phyloP scores from a whole-genome alignment of 2,888 invertebrate species.

The Dascillus cervinus region DNA sequence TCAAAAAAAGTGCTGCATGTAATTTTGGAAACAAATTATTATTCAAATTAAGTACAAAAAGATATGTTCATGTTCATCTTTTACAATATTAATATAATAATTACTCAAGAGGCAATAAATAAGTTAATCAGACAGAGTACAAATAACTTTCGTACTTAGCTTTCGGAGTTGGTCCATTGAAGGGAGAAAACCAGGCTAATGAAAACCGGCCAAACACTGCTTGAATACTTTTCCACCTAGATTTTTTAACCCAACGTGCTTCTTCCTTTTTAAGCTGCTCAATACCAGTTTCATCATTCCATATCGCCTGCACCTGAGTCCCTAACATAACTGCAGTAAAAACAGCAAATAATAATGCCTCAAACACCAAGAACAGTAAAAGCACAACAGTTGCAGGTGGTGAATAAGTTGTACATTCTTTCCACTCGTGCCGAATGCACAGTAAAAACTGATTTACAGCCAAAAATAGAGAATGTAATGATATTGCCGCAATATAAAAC shows the following conservation, averaged over 20 bases:
- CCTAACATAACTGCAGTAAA: conserved; percentile 97
- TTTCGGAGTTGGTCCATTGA: conserved; percentile 71
- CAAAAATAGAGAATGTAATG: conserved; percentile 85
- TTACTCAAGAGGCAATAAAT: not conserved
- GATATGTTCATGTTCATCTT: not conserved
- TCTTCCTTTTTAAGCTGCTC: conserved; percentile 96
- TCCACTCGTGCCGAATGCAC: conserved; percentile 92
- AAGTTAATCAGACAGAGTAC: conserved; percentile 65
- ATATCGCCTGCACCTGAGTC: conserved; percentile 86
- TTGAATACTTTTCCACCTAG: conserved; percentile 91
- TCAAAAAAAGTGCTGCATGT: no score
- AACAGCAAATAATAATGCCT: conserved; percentile 92
- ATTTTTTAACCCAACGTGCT: conserved; percentile 86
- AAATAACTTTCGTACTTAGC: conserved; percentile 72
- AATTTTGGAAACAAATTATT: no score
- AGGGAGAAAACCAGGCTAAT: conserved; percentile 90
- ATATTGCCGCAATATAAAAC: conserved; percentile 98
- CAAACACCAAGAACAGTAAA: conserved; percentile 84
- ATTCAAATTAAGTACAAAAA: no score
- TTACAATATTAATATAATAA: conserved; percentile 1
- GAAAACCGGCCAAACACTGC: conserved; percentile 96
- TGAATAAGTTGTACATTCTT: conserved; percentile 85
- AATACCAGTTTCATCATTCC: conserved; percentile 98
- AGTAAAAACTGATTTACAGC: conserved; percentile 89
- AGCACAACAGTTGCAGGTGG: conserved; percentile 94